These are phyloP conservation scores for Apodemus speciosus DNA, from an alignment of 2,113 vertebrate genomes.

Conservation along the genomic window DNA sequence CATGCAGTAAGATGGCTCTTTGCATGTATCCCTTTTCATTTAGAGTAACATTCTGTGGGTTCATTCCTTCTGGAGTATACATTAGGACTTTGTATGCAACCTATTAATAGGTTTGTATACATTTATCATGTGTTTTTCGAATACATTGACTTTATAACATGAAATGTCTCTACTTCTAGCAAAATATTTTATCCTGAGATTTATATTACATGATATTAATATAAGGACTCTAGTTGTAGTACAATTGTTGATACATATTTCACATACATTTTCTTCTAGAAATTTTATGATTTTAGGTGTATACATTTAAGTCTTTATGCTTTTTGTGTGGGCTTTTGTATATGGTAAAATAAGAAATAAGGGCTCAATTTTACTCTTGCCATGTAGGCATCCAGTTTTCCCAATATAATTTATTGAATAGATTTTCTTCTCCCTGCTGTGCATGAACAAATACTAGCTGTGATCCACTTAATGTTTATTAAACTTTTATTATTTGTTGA, in stretches of 20 bases:
- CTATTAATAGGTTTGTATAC: background rate
- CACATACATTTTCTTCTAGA: background rate
- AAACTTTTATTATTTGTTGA: conserved; percentile 39
- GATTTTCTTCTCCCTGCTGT: background rate
- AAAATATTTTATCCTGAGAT: background rate
- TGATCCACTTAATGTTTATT: background rate
- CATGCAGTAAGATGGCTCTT: background rate
- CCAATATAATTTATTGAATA: background rate
- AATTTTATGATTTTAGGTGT: background rate
- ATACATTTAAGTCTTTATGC: background rate
- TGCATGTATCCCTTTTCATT: conserved; percentile 2
- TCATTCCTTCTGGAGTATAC: background rate
- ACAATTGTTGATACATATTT: background rate
- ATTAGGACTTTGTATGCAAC: background rate
- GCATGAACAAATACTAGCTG: background rate
- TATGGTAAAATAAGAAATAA: background rate
- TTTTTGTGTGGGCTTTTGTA: background rate
- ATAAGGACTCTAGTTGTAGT: background rate
- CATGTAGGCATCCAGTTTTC: background rate
- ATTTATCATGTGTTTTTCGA: background rate
- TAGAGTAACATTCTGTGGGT: background rate
- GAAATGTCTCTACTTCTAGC: background rate
- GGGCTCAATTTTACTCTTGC: background rate
- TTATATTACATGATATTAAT: conserved; percentile 2
- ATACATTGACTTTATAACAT: conserved; percentile 28